Evolutionary conservation across 2,888 invertebrate species (phyloP).

Genomic region (Phorcus lineatus): DNA sequence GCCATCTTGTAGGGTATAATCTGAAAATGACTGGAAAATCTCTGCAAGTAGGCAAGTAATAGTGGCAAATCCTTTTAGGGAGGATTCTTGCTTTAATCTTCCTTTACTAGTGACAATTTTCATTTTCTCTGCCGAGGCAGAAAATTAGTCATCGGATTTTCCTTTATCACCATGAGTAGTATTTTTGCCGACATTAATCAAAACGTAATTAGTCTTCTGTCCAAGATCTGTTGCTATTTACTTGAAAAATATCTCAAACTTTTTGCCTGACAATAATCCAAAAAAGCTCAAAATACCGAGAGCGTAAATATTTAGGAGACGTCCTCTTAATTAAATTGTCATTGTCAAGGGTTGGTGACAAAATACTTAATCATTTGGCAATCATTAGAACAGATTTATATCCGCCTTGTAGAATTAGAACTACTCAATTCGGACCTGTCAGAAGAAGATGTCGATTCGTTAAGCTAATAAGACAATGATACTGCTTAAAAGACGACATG

Average conservation of each 20-base stretch:
- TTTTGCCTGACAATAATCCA: not conserved
- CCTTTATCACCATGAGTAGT: slow-evolving; percentile 18
- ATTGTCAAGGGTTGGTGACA: not conserved
- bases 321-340: slow-evolving; percentile 3
- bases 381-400: slow-evolving; percentile 7
- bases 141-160: slow-evolving; percentile 27
- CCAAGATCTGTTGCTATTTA: slow-evolving; percentile 12
- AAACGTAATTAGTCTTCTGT: slow-evolving; percentile 19
- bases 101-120: slow-evolving; percentile 23
- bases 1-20: slow-evolving; percentile 11
- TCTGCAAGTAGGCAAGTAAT: slow-evolving; percentile 18
- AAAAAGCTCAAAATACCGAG: not conserved
- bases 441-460: not conserved
- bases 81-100: slow-evolving; percentile 1
- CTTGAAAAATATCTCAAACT: not conserved
- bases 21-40: slow-evolving; percentile 26
- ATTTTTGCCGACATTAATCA: slow-evolving; percentile 22
- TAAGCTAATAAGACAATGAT: slow-evolving; percentile 10
- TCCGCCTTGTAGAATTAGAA: not conserved
- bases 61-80: slow-evolving; percentile 25
- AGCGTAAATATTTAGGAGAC: slow-evolving; percentile 13
- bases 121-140: slow-evolving; percentile 19
- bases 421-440: not conserved
- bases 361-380: not conserved
- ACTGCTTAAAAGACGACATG: not conserved